Evolutionary conservation across 2,113 vertebrate species (phyloP).

Genomic region (Dolichotis patagonum): DNA sequence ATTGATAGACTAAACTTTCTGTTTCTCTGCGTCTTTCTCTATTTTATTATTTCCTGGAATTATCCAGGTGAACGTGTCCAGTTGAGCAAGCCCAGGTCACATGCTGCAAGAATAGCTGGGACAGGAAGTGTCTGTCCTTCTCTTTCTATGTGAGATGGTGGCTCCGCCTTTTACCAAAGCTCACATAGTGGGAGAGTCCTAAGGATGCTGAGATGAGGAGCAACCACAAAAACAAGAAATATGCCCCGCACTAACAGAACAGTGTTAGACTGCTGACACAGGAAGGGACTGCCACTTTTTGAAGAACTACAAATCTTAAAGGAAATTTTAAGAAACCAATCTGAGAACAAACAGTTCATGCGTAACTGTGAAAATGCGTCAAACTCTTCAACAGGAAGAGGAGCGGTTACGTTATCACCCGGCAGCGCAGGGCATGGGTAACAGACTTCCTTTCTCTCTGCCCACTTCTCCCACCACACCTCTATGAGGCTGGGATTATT

Average conservation of each 20-base stretch:
- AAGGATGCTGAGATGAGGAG: neutral
- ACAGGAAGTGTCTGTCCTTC: neutral
- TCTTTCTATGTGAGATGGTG: neutral
- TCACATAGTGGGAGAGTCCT: neutral
- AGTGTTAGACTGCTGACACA: neutral
- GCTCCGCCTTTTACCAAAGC: neutral
- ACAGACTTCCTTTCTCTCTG: slow-evolving; percentile 57
- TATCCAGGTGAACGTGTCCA: neutral
- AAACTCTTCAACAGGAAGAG: slow-evolving; percentile 51
- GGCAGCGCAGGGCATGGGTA: neutral
- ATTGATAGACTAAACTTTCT: neutral
- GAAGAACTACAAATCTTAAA: neutral
- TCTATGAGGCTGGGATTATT: neutral
- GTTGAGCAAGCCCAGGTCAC: neutral
- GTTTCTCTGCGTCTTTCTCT: neutral
- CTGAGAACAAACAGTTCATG: slow-evolving; percentile 44
- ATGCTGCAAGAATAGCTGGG: neutral
- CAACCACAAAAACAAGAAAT: neutral
- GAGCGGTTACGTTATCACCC: neutral
- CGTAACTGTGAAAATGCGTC: neutral
- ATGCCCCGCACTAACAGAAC: neutral
- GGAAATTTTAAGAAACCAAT: neutral
- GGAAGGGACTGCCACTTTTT: neutral
- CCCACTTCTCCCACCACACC: neutral
- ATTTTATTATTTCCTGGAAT: neutral